Percentiles rank a stretch among this genome's conserved stretches.
These are phyloP conservation scores for Nannobrachium achirus DNA, from an alignment of 2,113 vertebrate species.

Conservation along the genomic window DNA sequence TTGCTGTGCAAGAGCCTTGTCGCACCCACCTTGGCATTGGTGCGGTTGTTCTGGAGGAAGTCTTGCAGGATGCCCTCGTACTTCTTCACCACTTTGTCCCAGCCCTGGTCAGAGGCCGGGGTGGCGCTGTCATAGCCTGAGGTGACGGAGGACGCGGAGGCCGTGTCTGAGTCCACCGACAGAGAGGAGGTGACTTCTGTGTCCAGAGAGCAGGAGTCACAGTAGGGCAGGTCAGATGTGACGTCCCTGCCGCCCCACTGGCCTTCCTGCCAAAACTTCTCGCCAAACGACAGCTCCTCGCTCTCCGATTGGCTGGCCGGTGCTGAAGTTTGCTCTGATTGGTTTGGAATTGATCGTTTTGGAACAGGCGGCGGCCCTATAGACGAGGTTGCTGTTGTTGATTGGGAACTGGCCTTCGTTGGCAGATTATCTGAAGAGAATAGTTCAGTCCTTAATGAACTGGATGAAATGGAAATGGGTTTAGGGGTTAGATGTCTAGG, in stretches of 20 bases:
- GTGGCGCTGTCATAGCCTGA: constrained; percentile 82
- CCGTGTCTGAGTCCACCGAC: constrained; percentile 75
- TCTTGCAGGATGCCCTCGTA: constrained; percentile 83
- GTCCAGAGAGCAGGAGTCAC: constrained; percentile 69
- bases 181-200: constrained; percentile 73
- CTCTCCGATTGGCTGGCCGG: constrained; percentile 20
- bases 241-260: constrained; percentile 43
- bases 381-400: constrained; percentile 20
- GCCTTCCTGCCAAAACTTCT: constrained; percentile 61
- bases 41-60: constrained; percentile 81
- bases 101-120: constrained; percentile 69
- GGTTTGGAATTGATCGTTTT: constrained; percentile 31
- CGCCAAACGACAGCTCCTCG: constrained; percentile 23
- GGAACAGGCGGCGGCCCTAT: constrained; percentile 16
- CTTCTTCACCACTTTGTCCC: constrained; percentile 82
- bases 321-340: not conserved
- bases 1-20: not conserved
- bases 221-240: constrained; percentile 45
- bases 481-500: not conserved
- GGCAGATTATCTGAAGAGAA: too few species aligned
- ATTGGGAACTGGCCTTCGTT: constrained; percentile 12
- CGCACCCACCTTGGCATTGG: constrained; percentile 80
- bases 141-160: constrained; percentile 81
- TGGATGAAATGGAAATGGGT: not conserved
- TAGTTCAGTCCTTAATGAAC: not conserved